phyloP scores from a whole-genome alignment of 2,113 vertebrate species.

The Menidia beryllina region DNA sequence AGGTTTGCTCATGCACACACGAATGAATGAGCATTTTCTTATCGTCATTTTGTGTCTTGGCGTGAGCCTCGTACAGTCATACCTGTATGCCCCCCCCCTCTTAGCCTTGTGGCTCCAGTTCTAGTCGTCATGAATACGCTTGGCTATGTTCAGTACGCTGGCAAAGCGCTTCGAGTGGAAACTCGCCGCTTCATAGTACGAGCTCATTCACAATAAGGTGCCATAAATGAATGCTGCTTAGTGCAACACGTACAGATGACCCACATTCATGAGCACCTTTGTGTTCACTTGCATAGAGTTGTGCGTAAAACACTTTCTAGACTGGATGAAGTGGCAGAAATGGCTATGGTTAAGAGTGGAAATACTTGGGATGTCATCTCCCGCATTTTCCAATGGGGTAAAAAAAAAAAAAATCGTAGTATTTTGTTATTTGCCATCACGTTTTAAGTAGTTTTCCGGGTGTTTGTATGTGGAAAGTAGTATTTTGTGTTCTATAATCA shows the following conservation, averaged over 20 bases:
- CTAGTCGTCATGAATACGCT: slow-evolving; percentile 54
- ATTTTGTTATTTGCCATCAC: slow-evolving; percentile 7
- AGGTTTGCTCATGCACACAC: slow-evolving; percentile 42
- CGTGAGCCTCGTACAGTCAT: slow-evolving; percentile 13
- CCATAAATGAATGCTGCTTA: slow-evolving; percentile 53
- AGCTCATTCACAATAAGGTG: slow-evolving; percentile 72
- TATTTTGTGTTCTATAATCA: slow-evolving; percentile 1
- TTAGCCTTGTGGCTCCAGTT: slow-evolving; percentile 54
- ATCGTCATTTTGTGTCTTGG: slow-evolving; percentile 16
- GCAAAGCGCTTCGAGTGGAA: slow-evolving; percentile 51
- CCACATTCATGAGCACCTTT: slow-evolving; percentile 19
- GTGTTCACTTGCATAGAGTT: slow-evolving; percentile 10
- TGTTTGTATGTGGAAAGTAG: slow-evolving; percentile 17
- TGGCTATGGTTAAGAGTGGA: slow-evolving; percentile 55
- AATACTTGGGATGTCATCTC: slow-evolving; percentile 57
- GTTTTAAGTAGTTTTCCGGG: slow-evolving; percentile 8
- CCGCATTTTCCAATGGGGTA: no score
- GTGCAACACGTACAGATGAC: slow-evolving; percentile 31
- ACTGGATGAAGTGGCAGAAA: slow-evolving; percentile 33
- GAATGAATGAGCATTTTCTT: slow-evolving; percentile 42
- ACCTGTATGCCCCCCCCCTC: slow-evolving; percentile 9
- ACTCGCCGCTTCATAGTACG: slow-evolving; percentile 38
- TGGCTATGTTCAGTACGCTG: slow-evolving; percentile 33
- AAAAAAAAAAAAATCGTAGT: neutral
- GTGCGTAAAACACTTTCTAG: slow-evolving; percentile 30